Base-by-base conservation (phyloP, 1,140 invertebrate genomes). In the Bombus soroeensis region DNA sequence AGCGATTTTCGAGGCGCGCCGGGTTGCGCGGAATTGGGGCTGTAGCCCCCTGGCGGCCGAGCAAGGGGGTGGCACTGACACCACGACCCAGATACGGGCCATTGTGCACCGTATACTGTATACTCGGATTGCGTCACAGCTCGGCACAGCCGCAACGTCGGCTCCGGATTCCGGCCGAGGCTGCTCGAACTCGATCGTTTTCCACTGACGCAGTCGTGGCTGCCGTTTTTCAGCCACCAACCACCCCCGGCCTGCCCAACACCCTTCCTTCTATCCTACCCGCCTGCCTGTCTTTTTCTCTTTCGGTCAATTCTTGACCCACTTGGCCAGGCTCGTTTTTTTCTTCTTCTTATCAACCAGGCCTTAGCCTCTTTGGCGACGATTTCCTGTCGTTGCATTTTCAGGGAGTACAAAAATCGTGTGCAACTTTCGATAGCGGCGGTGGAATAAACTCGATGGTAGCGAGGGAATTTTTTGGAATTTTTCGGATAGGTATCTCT, bases 11-110 rank as follows among this genome's bases (percentile, higher is more conserved):
- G 73, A 83, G 64, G 53, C 57, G 64, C 41, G 41, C 59, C 64
- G 43, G 39, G 72, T 1, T 62, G 32, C 82, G 85, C 82, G 71
- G 81, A 81, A 89, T 87, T 88, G 90, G 88, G 86, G 89, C 34
- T 80, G 83, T 53, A 83, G 82, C 32, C 39, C 75, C 53, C 66
- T 85, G 85, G 86, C 66, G 71, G 83, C 76, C 83, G 85, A 89
- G 88, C 87, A 87, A 85, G 84, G 89, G 89, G 59, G 92, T 92
- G 89, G 90, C 90, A 92, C 92, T 92, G 92, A 93, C 92, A 93
- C 92, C 81, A 88, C 92, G 92, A 93, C 92, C 92, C 92, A 93
- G 89, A 93, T 93, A 89, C 92, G 83, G 90, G 92, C 92, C 92
- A 93, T 93, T 93, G 92, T 93, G 88, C 91, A 75, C 89, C 89